A percentile compares a stretch with the other conserved stretches of the same genome.
These are phyloP conservation scores for Panonychus citri DNA, from an alignment of 1,140 invertebrate genomes.

Conservation along the genomic window DNA sequence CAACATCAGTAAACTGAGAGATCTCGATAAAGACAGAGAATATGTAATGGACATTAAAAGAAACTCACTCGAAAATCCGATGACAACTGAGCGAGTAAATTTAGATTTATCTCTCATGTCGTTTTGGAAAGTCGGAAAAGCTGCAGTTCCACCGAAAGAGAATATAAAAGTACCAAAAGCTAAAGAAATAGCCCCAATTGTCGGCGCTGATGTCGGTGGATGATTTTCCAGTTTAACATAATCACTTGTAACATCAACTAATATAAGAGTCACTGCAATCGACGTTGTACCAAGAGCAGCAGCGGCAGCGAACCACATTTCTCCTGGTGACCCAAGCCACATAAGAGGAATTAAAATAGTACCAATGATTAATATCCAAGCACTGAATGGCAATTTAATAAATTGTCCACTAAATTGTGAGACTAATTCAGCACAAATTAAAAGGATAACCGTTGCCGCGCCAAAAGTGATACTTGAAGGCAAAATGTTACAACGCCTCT, in stretches of 20 bases:
- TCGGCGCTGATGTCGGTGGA: slow-evolving; percentile 10
- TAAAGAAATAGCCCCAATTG: slow-evolving; percentile 29
- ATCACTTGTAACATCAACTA: slow-evolving; percentile 4
- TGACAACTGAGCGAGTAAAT: slow-evolving; percentile 28
- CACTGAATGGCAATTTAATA: slow-evolving; percentile 21
- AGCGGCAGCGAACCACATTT: slow-evolving; percentile 30
- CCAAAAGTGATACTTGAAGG: background rate
- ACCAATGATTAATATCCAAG: slow-evolving; percentile 38
- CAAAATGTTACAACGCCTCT: background rate
- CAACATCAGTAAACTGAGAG: no score
- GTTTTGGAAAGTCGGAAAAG: slow-evolving; percentile 42
- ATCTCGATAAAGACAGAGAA: no score
- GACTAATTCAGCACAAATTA: background rate
- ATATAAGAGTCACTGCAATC: background rate
- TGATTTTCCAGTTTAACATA: background rate
- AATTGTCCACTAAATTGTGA: background rate
- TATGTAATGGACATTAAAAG: no score
- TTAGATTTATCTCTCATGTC: slow-evolving; percentile 34
- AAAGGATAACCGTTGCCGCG: background rate
- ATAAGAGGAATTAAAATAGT: slow-evolving; percentile 33
- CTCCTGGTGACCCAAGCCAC: slow-evolving; percentile 43
- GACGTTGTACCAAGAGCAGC: background rate
- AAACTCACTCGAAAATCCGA: slow-evolving; percentile 28
- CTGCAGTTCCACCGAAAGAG: slow-evolving; percentile 36
- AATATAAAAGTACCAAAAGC: slow-evolving; percentile 38